Evolutionary conservation across 1,140 invertebrate species (phyloP), one percentile per base, ranked within the genome.

Genomic region (Rhagoletis zephyria): DNA sequence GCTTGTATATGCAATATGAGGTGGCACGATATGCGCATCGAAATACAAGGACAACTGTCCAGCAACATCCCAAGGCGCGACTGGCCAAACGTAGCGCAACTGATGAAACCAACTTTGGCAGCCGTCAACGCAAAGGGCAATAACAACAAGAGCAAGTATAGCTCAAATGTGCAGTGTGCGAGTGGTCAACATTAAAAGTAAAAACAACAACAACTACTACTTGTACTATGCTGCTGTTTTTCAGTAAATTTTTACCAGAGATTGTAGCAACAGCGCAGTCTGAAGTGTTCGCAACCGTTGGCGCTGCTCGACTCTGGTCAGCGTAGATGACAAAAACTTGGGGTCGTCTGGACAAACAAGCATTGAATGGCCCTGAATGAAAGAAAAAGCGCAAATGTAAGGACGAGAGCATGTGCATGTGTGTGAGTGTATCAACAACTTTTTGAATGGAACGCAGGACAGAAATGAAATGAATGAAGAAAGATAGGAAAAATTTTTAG

Each of bases 281-380:
- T 88, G 90, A 87, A 89, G 88, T 89, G 88, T 63, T 2, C 60
- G 42, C 89, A 45, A 56, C 45, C 30, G 87, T 67, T 87, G 30
- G 4, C 19, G 86, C 63, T 65, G 30, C 4, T 87, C 48, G 30
- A 61, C 48, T n/a, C 59, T 64, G 59, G 61, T 40, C 64, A 56
- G 10, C 19, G 74, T 30, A 4, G n/a, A 61, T 59, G 74, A 81
- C 74, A 81, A 88, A 87, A 87, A 92, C 90, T 92, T 92, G 90
- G 90, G 91, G 91, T 92, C 89, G 91, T 92, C 91, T 92, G 91
- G 90, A 91, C 90, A 92, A 92, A 92, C 90, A 90, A 74, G 77
- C 48, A 59, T 59, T 74, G 70, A 81, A 30, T 81, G 74, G 74
- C 74, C 74, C 14, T n/a, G 42, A 87, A 87, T n/a, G 86, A 87